These are phyloP conservation scores for Lasius fuliginosus DNA, from an alignment of 2,888 invertebrate genomes.

Conservation along the genomic window DNA sequence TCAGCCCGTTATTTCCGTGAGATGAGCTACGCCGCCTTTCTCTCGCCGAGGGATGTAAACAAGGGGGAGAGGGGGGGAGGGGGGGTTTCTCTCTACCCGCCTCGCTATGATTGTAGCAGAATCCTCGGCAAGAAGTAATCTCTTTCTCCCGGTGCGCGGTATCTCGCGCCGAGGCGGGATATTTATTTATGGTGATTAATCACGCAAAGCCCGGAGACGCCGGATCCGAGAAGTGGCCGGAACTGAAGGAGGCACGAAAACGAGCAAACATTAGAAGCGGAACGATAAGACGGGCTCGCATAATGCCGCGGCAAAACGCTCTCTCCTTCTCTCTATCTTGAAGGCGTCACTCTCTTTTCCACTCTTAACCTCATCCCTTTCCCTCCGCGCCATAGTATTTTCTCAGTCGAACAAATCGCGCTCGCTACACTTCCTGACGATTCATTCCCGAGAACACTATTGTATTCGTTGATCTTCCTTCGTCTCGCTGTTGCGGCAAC, in stretches of 20 bases:
- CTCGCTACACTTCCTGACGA: conserved; percentile 42
- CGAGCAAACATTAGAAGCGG: conserved; percentile 67
- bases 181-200: conserved; percentile 73
- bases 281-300: conserved; percentile 63
- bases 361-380: conserved; percentile 10
- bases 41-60: neutral
- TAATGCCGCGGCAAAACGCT: conserved; percentile 58
- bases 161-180: conserved; percentile 53
- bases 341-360: conserved; percentile 27
- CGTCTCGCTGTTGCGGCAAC: conserved; percentile 18
- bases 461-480: conserved; percentile 26
- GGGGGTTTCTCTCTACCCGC: neutral
- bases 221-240: conserved; percentile 47
- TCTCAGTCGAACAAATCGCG: conserved; percentile 53
- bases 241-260: conserved; percentile 66
- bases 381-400: conserved; percentile 25
- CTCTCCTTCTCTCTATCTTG: conserved; percentile 57
- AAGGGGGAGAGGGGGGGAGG: no score
- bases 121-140: conserved; percentile 64
- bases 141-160: conserved; percentile 49
- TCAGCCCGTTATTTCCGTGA: conserved; percentile 49
- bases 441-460: conserved; percentile 50
- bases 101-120: conserved; percentile 46
- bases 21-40: conserved; percentile 42
- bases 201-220: conserved; percentile 47